A percentile compares a stretch with the other conserved stretches of the same genome.
Evolutionary conservation across 2,888 invertebrate species (phyloP).

Genomic region (Caenorhabditis wallacei): DNA sequence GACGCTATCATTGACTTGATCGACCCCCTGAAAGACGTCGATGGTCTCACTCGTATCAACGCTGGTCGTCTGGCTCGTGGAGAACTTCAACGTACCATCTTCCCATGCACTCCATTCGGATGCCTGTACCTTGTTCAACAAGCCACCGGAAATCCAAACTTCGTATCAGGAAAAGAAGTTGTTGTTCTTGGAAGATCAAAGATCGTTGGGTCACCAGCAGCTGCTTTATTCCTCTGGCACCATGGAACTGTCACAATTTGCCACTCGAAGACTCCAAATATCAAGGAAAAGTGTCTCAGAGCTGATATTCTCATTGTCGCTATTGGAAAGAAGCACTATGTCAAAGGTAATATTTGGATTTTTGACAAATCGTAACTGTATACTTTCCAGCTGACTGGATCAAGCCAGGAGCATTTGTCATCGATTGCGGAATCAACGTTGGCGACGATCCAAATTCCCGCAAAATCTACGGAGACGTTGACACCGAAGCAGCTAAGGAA

Average conservation of each 20-base stretch:
- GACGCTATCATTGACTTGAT: slow-evolving; percentile 88
- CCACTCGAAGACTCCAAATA: slow-evolving; percentile 90
- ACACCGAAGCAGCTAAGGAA: slow-evolving; percentile 88
- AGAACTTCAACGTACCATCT: slow-evolving; percentile 88
- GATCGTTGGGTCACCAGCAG: slow-evolving; percentile 96
- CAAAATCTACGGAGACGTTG: slow-evolving; percentile 92
- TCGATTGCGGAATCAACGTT: slow-evolving; percentile 97
- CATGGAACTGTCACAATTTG: slow-evolving; percentile 97
- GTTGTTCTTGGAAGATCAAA: slow-evolving; percentile 97
- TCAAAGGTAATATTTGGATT: slow-evolving; percentile 86
- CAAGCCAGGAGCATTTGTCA: slow-evolving; percentile 97
- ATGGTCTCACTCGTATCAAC: slow-evolving; percentile 87
- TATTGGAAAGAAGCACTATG: slow-evolving; percentile 92
- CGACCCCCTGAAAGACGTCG: slow-evolving; percentile 86
- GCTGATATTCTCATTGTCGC: slow-evolving; percentile 98
- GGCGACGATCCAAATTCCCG: slow-evolving; percentile 66
- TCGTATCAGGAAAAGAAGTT: slow-evolving; percentile 86
- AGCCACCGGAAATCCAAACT: slow-evolving; percentile 80
- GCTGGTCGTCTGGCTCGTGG: slow-evolving; percentile 94
- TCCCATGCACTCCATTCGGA: slow-evolving; percentile 97
- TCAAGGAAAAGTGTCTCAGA: slow-evolving; percentile 82
- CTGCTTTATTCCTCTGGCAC: slow-evolving; percentile 96
- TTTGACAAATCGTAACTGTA: neutral
- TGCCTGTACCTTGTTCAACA: slow-evolving; percentile 92
- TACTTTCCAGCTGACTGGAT: slow-evolving; percentile 88